Base-by-base conservation (phyloP, 2,888 invertebrate species). In the Uropetala carovei region DNA sequence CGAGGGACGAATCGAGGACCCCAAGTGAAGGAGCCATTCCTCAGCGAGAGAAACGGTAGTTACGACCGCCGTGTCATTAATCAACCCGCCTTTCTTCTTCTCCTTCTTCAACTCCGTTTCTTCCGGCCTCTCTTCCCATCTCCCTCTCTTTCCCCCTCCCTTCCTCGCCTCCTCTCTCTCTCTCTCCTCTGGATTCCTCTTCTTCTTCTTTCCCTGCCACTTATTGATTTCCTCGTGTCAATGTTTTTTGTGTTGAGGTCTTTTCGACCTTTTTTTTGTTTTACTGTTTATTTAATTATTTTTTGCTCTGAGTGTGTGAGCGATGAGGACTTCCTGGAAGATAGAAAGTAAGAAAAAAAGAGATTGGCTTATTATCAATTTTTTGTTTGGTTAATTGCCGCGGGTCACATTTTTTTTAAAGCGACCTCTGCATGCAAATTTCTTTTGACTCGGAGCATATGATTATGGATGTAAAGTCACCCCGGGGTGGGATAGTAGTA, bases 181-280 rank as follows among this genome's bases (percentile, higher is more conserved):
- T 16, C n/a, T 43, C 86, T 86, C 85, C 85, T 85, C 60, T 30
- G 60, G 56, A 57, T 57, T 83, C 60, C 60, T 60, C 22, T 68
- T 18, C 68, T 68, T 68, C 68, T 68, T 68, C n/a, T 64, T 64
- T 89, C 89, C 83, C 5, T 16, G 43, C 56, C 64, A 43, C n/a
- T 89, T 89, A 89, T 89, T 89, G 89, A 89, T 89, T 89, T 89
- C 64, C 64, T 11, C 89, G 64, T 89, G 89, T 64, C 89, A 89
- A 27, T 43, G 56, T 89, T 89, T 89, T 89, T 89, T 89, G 89
- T 64, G 89, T 86, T 86, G 59, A 86, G 86, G 59, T 60, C 86
- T 14, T 60, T 64, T 64, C 89, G 60, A n/a, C 22, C 58, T 60
- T 27, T 22, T 60, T 59, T n/a, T 27, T 27, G n/a, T n/a, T n/a